phyloP scores from a whole-genome alignment of 2,888 invertebrate genomes.

The Agrochola lychnidis region DNA sequence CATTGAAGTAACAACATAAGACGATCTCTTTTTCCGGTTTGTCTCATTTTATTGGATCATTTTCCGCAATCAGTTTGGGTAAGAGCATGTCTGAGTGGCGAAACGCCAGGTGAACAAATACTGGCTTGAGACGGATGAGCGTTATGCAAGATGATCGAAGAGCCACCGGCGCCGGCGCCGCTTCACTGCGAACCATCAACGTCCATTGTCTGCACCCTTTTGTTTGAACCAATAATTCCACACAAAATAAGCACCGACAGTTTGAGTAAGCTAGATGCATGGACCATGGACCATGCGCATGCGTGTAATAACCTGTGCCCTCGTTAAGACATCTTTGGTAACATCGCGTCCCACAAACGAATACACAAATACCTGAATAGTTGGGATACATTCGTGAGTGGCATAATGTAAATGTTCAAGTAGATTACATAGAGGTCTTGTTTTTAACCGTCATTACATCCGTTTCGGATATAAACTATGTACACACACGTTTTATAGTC shows the following conservation, averaged over 20 bases:
- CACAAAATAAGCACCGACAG: conserved; percentile 30
- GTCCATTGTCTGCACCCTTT: conserved; percentile 36
- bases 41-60: conserved; percentile 76
- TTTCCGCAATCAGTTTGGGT: conserved; percentile 83
- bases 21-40: conserved; percentile 74
- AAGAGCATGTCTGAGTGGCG: conserved; percentile 80
- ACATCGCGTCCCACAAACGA: conserved; percentile 23
- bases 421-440: conserved; percentile 32
- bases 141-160: conserved; percentile 78
- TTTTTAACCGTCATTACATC: conserved; percentile 64
- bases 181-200: conserved; percentile 2
- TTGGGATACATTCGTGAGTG: conserved; percentile 53
- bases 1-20: conserved; percentile 55
- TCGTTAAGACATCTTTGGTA: conserved; percentile 50
- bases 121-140: conserved; percentile 47
- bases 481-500: conserved; percentile 53
- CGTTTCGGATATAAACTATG: conserved; percentile 63
- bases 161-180: conserved; percentile 18
- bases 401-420: conserved; percentile 41
- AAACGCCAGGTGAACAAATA: conserved; percentile 77
- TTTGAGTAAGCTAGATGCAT: conserved; percentile 41
- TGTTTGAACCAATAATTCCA: conserved; percentile 16
- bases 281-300: conserved; percentile 37
- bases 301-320: conserved; percentile 33
- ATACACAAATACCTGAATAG: conserved; percentile 54